Percentiles rank a stretch among this genome's conserved stretches.
These are phyloP conservation scores for Agonopterix arenella DNA, from an alignment of 2,888 invertebrate species.

Conservation along the genomic window DNA sequence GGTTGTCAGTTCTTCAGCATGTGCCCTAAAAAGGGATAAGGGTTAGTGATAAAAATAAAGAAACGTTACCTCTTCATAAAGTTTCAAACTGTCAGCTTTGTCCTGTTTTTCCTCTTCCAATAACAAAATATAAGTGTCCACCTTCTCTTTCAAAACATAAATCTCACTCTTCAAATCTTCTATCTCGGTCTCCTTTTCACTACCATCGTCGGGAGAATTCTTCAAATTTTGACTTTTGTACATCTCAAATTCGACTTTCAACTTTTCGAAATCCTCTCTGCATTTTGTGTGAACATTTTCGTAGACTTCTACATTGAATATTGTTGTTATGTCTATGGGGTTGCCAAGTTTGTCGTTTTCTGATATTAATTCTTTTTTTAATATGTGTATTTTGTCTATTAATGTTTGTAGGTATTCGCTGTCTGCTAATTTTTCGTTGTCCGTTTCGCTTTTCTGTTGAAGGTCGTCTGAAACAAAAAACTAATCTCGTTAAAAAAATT, in stretches of 20 bases:
- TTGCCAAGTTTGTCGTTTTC: slow-evolving; percentile 78
- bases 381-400: slow-evolving; percentile 79
- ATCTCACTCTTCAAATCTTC: slow-evolving; percentile 78
- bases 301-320: slow-evolving; percentile 64
- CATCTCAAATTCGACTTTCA: slow-evolving; percentile 82
- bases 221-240: slow-evolving; percentile 67
- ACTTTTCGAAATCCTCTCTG: slow-evolving; percentile 78
- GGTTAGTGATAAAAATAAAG: too few relatives aligned
- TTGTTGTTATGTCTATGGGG: slow-evolving; percentile 77
- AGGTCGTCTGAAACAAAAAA: slow-evolving; percentile 25
- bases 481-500: background rate
- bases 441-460: slow-evolving; percentile 55
- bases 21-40: too few relatives aligned
- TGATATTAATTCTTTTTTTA: slow-evolving; percentile 77
- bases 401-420: slow-evolving; percentile 74
- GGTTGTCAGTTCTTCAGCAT: too few relatives aligned
- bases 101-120: slow-evolving; percentile 80
- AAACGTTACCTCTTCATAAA: slow-evolving; percentile 66
- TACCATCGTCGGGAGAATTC: slow-evolving; percentile 26
- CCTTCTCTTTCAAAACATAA: slow-evolving; percentile 80
- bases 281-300: slow-evolving; percentile 74
- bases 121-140: slow-evolving; percentile 78
- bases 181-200: slow-evolving; percentile 43
- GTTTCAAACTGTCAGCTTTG: slow-evolving; percentile 76
- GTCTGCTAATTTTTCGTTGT: slow-evolving; percentile 60